Evolutionary conservation across 2,888 invertebrate species (phyloP).

Genomic region (Caenorhabditis doughertyi): DNA sequence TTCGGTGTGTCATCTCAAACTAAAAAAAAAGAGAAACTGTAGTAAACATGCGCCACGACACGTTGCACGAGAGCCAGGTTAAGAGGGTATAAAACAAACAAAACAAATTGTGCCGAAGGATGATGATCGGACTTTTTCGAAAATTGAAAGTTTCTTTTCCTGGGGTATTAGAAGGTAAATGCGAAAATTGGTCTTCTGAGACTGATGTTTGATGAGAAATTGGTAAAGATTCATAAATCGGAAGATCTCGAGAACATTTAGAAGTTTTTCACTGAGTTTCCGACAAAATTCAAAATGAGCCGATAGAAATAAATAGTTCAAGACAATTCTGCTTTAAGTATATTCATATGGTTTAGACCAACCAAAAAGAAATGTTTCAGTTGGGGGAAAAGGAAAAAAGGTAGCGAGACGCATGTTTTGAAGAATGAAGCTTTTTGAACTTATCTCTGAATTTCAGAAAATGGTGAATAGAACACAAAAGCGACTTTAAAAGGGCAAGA

Average conservation of each 20-base stretch:
- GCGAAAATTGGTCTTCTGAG: conserved; percentile 35
- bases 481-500: too few species aligned
- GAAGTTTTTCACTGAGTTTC: too few species aligned
- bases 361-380: too few species aligned
- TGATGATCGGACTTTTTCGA: conserved; percentile 40
- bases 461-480: too few species aligned
- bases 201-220: conserved; percentile 11
- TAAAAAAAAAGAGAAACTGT: conserved; percentile 44
- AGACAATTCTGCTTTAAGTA: too few species aligned
- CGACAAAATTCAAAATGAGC: too few species aligned
- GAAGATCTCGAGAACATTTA: conserved; percentile 12
- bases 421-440: too few species aligned
- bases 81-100: conserved; percentile 61
- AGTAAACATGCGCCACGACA: conserved; percentile 56
- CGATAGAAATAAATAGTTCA: too few species aligned
- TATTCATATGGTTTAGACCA: too few species aligned
- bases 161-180: conserved; percentile 25
- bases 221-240: conserved; percentile 15
- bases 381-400: too few species aligned
- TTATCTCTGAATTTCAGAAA: too few species aligned
- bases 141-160: conserved; percentile 26
- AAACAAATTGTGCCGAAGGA: conserved; percentile 40
- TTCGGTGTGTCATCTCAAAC: conserved; percentile 46
- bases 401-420: too few species aligned
- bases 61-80: conserved; percentile 56